Conservation (phyloP, 2,797 vertebrate species). For the Glossophaga mutica region DNA sequence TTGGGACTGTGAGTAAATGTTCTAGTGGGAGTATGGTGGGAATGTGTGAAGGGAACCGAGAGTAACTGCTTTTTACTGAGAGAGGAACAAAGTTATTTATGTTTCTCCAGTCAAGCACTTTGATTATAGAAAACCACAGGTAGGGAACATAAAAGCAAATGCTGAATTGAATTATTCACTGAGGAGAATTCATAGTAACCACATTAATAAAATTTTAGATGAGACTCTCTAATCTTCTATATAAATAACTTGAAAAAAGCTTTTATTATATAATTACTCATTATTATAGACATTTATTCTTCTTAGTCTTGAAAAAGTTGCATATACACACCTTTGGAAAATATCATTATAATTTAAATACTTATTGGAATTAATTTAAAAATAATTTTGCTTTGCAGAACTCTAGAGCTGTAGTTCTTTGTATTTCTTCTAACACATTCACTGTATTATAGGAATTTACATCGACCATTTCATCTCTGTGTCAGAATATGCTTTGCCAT, state of each 20-base stretch:
- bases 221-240: neutral
- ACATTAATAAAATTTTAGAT: neutral
- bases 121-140: neutral
- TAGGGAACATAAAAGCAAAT: neutral
- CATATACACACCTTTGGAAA: neutral
- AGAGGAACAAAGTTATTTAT: neutral
- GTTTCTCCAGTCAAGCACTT: neutral
- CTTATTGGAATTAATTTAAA: neutral
- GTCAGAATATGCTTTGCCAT: neutral
- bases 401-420: neutral
- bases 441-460: neutral
- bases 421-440: neutral
- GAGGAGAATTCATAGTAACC: neutral
- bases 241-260: neutral
- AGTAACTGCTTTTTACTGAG: neutral
- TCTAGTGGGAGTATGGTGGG: neutral
- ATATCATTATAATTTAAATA: constrained; percentile 1
- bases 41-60: constrained; percentile 10
- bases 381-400: neutral
- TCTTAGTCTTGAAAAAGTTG: neutral
- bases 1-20: neutral
- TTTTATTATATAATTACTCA: neutral
- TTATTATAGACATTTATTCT: neutral
- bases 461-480: neutral
- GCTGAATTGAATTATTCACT: neutral